Evolutionary conservation across 2,888 invertebrate genomes (phyloP), one percentile per base, ranked within the genome.

Genomic region (Drosophila monieri): DNA sequence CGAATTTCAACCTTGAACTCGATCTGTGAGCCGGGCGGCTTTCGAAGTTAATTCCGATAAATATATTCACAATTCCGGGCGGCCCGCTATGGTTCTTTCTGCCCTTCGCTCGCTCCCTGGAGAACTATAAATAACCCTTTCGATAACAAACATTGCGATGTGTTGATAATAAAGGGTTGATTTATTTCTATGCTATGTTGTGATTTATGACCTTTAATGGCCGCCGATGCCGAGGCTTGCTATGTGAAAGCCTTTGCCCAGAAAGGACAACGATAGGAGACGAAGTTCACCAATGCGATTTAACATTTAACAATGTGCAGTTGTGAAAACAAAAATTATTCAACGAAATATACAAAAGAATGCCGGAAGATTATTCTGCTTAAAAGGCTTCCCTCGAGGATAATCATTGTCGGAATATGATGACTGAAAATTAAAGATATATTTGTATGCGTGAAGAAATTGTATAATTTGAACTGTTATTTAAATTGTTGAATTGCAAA

Each of bases 111-210:
- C 43, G 41, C 57, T 84, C 84, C 87, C 87, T 44, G 51, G 85
- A 79, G 84, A 69, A 86, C 84, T 86, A 84, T 84, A 84, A 84
- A 84, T 84, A 84, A 84, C 85, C 85, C 84, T 84, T 79, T 86
- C 84, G 84, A 84, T 84, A 84, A 84, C 87, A 86, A 86, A 80
- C 85, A 87, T 86, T 86, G 85, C 84, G 85, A 84, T 86, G 87
- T 84, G 84, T 86, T 84, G 84, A 84, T 84, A 84, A 84, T 84
- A 84, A 84, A 85, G 87, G 87, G 85, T 84, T 84, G 84, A 84
- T 84, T 84, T 84, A 84, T 84, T 84, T 84, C 81, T 85, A 85
- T 80, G 85, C 87, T 72, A 79, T 77, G 85, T 71, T 81, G 84
- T 84, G 84, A 84, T 84, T 84, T 84, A 84, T 84, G 87, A 72